These are phyloP conservation scores for Plutella xylostella DNA, from an alignment of 2,888 invertebrate species.

Conservation along the genomic window DNA sequence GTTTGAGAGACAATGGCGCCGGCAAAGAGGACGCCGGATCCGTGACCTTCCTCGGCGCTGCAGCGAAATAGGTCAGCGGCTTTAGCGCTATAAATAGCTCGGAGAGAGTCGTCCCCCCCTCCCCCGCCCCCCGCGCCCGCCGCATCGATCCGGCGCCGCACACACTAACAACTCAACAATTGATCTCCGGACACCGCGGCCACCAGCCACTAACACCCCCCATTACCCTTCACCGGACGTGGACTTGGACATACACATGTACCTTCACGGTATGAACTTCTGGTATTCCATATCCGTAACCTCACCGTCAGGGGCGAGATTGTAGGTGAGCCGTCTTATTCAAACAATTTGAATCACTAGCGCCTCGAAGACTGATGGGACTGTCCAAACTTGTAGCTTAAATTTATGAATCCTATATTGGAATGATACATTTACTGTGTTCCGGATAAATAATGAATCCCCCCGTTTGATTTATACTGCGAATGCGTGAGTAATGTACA, in stretches of 20 bases:
- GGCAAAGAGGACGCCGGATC: slow-evolving; percentile 60
- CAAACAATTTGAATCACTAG: too few relatives aligned
- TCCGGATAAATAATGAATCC: too few relatives aligned
- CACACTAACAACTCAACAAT: slow-evolving; percentile 28
- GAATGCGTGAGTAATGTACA: too few relatives aligned
- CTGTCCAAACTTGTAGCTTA: too few relatives aligned
- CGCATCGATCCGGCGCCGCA: slow-evolving; percentile 22
- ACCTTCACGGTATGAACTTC: too few relatives aligned
- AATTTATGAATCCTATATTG: too few relatives aligned
- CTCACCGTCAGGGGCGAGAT: too few relatives aligned
- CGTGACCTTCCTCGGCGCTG: slow-evolving; percentile 67
- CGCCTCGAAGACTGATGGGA: too few relatives aligned
- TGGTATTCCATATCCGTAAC: too few relatives aligned
- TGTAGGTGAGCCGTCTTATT: too few relatives aligned
- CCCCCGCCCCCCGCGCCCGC: slow-evolving; percentile 34
- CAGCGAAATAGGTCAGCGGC: slow-evolving; percentile 69
- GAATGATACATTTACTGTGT: too few relatives aligned
- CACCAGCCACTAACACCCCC: neutral
- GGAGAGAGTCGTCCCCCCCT: slow-evolving; percentile 62
- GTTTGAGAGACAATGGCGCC: slow-evolving; percentile 62
- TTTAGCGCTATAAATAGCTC: slow-evolving; percentile 68
- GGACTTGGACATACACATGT: neutral
- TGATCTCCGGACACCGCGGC: slow-evolving; percentile 17
- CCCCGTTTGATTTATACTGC: too few relatives aligned
- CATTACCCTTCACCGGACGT: neutral